phyloP scores from a whole-genome alignment of 2,888 invertebrate species.

The Callosobruchus maculatus region DNA sequence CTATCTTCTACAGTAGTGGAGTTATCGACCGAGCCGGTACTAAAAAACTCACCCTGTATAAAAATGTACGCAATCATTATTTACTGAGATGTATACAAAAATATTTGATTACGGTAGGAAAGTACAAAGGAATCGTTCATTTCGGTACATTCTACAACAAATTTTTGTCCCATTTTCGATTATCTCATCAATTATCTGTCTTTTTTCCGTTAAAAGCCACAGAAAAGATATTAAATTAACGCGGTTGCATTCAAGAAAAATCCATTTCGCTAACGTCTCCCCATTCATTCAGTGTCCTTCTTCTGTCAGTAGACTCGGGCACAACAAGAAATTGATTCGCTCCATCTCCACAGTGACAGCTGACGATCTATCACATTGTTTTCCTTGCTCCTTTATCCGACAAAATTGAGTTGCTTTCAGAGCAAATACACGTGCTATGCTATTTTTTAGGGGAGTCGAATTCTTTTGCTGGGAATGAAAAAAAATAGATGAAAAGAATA shows the following conservation, averaged over 20 bases:
- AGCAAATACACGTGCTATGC: not conserved
- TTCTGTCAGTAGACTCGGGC: slow-evolving; percentile 31
- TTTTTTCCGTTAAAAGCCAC: not conserved
- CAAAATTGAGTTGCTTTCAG: slow-evolving; percentile 33
- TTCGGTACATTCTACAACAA: not conserved
- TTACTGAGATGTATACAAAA: too few species aligned
- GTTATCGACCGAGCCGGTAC: too few species aligned
- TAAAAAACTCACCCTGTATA: too few species aligned
- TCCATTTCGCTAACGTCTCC: not conserved
- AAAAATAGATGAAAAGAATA: too few species aligned
- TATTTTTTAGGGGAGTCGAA: not conserved
- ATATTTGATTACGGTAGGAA: too few species aligned
- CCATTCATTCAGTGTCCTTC: not conserved
- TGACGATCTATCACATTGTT: slow-evolving; percentile 39
- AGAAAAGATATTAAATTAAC: not conserved
- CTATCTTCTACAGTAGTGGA: too few species aligned
- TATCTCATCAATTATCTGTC: not conserved
- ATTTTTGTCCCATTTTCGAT: not conserved
- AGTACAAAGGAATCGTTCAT: too few species aligned
- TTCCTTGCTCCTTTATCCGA: slow-evolving; percentile 35
- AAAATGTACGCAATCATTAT: too few species aligned
- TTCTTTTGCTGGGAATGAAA: too few species aligned
- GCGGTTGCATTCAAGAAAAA: not conserved
- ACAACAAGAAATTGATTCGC: slow-evolving; percentile 32
- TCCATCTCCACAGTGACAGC: slow-evolving; percentile 36